Conservation (phyloP, 2,113 vertebrate species). For the Cebus imitator region DNA sequence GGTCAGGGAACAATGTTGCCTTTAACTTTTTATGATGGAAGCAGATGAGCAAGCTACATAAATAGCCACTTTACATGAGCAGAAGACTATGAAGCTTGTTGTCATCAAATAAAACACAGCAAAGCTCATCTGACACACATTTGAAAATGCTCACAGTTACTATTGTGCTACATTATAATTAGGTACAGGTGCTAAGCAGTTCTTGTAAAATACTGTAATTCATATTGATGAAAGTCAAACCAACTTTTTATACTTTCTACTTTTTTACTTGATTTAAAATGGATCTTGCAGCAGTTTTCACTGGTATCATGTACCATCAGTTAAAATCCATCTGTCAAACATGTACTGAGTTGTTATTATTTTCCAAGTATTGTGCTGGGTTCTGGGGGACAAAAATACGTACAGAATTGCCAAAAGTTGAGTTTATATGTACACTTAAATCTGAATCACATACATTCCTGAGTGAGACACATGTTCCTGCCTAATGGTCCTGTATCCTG, state of each 20-base stretch:
- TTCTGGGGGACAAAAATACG: background rate
- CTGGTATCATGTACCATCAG: background rate
- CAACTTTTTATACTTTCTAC: background rate
- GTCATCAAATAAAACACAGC: constrained; percentile 57
- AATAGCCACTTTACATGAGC: background rate
- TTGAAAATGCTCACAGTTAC: background rate
- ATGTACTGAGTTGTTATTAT: constrained; percentile 5
- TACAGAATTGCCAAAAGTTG: background rate
- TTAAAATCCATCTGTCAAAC: constrained; percentile 44
- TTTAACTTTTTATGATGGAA: constrained; percentile 45
- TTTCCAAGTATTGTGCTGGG: background rate
- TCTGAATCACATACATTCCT: background rate
- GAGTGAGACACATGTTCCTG: background rate
- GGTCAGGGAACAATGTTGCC: background rate
- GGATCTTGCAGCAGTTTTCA: constrained; percentile 18
- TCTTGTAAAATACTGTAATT: constrained; percentile 32
- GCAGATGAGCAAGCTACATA: background rate
- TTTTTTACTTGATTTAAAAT: constrained; percentile 42
- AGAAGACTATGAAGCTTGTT: background rate
- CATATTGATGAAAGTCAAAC: background rate
- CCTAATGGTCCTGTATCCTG: background rate
- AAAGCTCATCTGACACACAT: constrained; percentile 11
- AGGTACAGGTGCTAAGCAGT: background rate
- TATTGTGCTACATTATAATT: background rate
- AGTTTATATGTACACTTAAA: background rate